Conservation (phyloP, 2,113 vertebrate species). For the Forbesichthys agassizii region DNA sequence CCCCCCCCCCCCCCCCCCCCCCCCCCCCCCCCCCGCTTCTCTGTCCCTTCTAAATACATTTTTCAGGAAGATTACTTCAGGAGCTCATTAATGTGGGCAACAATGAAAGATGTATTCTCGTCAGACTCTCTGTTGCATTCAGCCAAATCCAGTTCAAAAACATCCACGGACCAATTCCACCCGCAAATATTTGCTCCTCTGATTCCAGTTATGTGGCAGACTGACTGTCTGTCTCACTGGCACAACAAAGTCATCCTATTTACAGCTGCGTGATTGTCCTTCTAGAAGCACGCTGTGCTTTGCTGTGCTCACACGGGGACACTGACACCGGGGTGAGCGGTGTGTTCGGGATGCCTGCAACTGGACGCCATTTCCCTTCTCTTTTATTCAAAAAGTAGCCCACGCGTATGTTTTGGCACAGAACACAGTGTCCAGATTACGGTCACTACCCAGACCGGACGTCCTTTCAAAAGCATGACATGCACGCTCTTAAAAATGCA, state of each 20-base stretch:
- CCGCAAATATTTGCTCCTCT: slow-evolving; percentile 4
- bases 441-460: not conserved
- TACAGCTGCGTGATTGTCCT: slow-evolving; percentile 17
- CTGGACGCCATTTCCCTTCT: slow-evolving; percentile 18
- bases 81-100: not conserved
- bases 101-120: slow-evolving; percentile 13
- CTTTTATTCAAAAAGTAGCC: slow-evolving; percentile 6
- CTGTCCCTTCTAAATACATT: not conserved
- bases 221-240: not conserved
- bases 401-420: slow-evolving; percentile 13
- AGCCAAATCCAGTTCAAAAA: not conserved
- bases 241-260: not conserved
- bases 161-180: slow-evolving; percentile 1
- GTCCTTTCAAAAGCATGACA: slow-evolving; percentile 8
- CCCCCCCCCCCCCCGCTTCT: too few relatives aligned
- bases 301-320: not conserved
- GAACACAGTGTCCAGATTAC: slow-evolving; percentile 3
- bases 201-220: not conserved
- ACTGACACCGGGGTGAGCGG: slow-evolving; percentile 2
- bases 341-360: slow-evolving; percentile 18
- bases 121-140: slow-evolving; percentile 12
- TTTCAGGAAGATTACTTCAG: not conserved
- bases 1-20: too few relatives aligned
- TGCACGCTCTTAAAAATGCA: not conserved
- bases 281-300: slow-evolving; percentile 16